A percentile compares a stretch with the other conserved stretches of the same genome.
Evolutionary conservation across 1,140 invertebrate genomes (phyloP).

Genomic region (Vollenhovia emeryi): DNA sequence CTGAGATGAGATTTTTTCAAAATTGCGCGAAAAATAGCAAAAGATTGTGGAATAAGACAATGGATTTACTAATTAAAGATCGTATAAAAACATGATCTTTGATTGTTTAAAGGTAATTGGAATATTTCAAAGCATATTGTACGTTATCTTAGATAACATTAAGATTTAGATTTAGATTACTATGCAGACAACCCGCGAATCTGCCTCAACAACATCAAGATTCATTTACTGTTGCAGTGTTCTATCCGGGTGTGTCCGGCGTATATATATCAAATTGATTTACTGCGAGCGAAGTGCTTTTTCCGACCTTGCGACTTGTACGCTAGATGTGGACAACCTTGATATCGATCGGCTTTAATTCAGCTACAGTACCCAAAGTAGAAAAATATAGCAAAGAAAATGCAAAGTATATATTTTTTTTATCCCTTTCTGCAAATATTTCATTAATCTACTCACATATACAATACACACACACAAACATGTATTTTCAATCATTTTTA

Average conservation of each 20-base stretch:
- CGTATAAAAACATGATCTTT: neutral
- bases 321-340: conserved; percentile 9
- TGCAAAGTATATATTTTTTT: neutral
- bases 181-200: neutral
- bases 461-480: neutral
- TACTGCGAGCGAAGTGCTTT: conserved; percentile 38
- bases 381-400: neutral
- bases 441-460: neutral
- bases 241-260: neutral
- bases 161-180: neutral
- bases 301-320: conserved; percentile 29
- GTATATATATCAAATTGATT: conserved; percentile 47
- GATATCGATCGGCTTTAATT: conserved; percentile 26
- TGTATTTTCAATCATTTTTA: neutral
- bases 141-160: neutral
- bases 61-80: neutral
- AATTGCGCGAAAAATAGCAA: neutral
- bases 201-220: conserved; percentile 24
- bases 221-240: neutral
- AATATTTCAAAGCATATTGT: neutral
- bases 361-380: neutral
- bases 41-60: neutral
- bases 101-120: neutral
- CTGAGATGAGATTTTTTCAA: neutral
- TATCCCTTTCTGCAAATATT: too few relatives aligned